Evolutionary conservation across 2,113 vertebrate genomes (phyloP), one percentile per base, ranked within the genome.

Genomic region (Amphiprion ocellaris): DNA sequence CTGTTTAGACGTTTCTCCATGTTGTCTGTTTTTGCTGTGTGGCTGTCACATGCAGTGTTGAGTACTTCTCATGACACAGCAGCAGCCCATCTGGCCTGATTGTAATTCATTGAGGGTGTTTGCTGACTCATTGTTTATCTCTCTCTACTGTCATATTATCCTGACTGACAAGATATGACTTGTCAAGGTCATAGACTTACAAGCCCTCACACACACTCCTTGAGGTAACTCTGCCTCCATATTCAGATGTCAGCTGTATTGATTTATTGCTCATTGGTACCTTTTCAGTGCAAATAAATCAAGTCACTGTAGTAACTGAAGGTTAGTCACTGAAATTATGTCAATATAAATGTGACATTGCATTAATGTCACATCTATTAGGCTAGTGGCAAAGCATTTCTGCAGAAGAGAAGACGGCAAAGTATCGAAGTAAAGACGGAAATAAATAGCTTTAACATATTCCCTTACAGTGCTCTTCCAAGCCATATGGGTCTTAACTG

Each of bases 61-160:
- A 9, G 61, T 64, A 63, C 85, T 89, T 88, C 11, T 80, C 80
- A 81, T 86, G 90, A 85, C 82, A 65, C 90, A 89, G 88, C 88
- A 89, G 50, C 71, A 56, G 82, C 80, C 82, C 81, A 83, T 92
- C 86, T 88, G 86, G 72, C 84, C 83, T 83, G 77, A 87, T 90
- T 89, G 85, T 81, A 90, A 94, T 91, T 86, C 90, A 76, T 62
- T 53, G 81, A 73, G 81, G 56, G 69, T 70, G 71, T 89, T 77
- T 92, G 92, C 92, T 93, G 93, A 93, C 84, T 94, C 90, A 89
- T 80, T 85, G 83, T 81, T 88, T 92, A 71, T 88, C 61, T 26
- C 80, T 17, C 77, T 74, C 61, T 60, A 53, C 71, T 81, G 65
- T 87, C 86, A 80, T 79, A 86, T 79, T 77, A 70, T 58, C 21